A percentile compares a stretch with the other conserved stretches of the same genome.
phyloP scores from a whole-genome alignment of 2,797 vertebrate genomes.

The Cuniculus paca region DNA sequence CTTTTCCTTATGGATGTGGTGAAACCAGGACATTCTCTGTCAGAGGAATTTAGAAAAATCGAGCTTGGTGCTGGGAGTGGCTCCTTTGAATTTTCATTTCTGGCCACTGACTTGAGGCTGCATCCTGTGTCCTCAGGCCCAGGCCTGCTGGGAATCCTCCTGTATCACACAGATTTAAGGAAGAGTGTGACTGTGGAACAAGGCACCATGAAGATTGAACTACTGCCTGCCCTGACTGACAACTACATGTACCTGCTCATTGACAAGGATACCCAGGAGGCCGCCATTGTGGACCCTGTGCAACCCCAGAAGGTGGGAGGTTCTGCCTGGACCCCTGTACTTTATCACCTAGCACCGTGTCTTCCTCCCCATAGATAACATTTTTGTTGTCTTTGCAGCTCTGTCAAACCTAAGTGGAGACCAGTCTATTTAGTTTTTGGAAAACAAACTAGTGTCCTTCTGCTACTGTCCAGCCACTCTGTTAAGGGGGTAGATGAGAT shows the following conservation, averaged over 20 bases:
- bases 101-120: background rate
- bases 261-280: slow-evolving; percentile 94
- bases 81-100: background rate
- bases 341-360: background rate
- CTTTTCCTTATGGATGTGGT: background rate
- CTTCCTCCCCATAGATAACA: background rate
- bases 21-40: background rate
- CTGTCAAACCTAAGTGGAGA: background rate
- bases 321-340: background rate
- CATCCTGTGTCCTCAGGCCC: slow-evolving; percentile 82
- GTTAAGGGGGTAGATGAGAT: background rate
- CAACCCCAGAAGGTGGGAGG: slow-evolving; percentile 95
- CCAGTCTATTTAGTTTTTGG: background rate
- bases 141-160: slow-evolving; percentile 74
- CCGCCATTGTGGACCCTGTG: slow-evolving; percentile 96
- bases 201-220: slow-evolving; percentile 94
- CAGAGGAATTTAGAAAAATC: background rate
- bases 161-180: slow-evolving; percentile 86
- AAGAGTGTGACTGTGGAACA: slow-evolving; percentile 89
- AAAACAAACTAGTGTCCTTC: background rate
- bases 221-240: slow-evolving; percentile 96
- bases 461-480: background rate
- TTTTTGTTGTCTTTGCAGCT: background rate
- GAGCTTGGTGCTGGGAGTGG: background rate
- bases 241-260: slow-evolving; percentile 99